Base-by-base conservation (phyloP, 2,113 vertebrate species). In the Pteruthius melanotis region DNA sequence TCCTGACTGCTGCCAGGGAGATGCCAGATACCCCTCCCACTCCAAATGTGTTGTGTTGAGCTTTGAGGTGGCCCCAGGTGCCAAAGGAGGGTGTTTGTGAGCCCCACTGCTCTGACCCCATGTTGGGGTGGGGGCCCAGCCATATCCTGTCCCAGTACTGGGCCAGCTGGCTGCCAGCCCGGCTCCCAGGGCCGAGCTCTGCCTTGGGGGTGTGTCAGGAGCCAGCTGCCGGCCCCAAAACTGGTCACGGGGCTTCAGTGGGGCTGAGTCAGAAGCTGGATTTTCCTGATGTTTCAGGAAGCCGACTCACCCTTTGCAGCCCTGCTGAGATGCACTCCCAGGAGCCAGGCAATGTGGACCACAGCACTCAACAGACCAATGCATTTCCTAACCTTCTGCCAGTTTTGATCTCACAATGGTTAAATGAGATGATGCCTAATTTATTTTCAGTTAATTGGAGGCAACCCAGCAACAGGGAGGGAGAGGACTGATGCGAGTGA, bases 191-290 rank as follows among this genome's bases (percentile, higher is more conserved):
- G 30, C 74, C 1, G 1, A 69, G 53, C 33, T 64, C 7, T 44
- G 3, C 31, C 33, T 37, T 0, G 1, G 1, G 13, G 7, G 0
- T 10, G 4, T 3, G 0, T 6, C 37, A 21, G 57, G 42, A 56
- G 37, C 19, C 47, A 4, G 26, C 27, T 49, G 4, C 4, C 0
- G 0, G 28, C 23, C 42, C 28, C 61, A 24, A 12, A 56, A 7
- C 6, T 2, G 8, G 4, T 22, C 4, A 1, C 1, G 0, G 18
- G 8, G 24, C 61, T 78, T 20, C 70, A 3, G 7, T 0, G 7
- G 28, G n/a, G 15, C 59, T 22, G 50, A 44, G 28, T 3, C 28
- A 31, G 54, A 30, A 26, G n/a, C 28, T 0, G 0, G 30, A 3
- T 52, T 56, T 13, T n/a, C 57, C 45, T 19, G 15, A 3, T 21